Evolutionary conservation across 2,113 vertebrate species (phyloP).

Genomic region (Taxidea taxus): DNA sequence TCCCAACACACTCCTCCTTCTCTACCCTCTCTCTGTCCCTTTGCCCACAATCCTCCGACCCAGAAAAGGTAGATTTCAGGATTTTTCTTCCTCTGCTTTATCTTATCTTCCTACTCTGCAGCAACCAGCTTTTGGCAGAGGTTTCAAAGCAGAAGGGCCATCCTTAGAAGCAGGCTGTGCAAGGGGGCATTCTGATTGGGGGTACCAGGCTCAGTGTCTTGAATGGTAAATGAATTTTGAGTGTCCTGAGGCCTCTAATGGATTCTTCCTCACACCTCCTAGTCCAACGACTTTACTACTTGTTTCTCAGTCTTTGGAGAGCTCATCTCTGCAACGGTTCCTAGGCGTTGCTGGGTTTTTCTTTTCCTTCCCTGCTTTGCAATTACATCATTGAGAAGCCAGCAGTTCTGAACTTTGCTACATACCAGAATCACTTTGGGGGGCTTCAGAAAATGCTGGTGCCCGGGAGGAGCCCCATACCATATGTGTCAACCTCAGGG

Average conservation of each 20-base stretch:
- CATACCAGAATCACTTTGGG: background rate
- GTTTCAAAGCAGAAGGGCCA: background rate
- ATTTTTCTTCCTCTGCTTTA: background rate
- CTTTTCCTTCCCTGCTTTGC: background rate
- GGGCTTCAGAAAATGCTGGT: background rate
- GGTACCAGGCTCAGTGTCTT: fast-evolving
- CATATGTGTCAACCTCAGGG: background rate
- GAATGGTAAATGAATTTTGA: background rate
- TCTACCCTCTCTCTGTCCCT: background rate
- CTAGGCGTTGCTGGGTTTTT: fast-evolving
- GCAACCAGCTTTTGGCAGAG: background rate
- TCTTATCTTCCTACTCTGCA: background rate
- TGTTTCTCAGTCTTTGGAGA: background rate
- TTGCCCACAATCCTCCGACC: background rate
- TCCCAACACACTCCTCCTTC: background rate
- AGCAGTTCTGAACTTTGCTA: background rate
- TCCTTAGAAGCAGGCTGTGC: background rate
- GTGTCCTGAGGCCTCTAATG: background rate
- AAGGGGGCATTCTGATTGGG: background rate
- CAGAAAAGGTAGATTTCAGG: background rate
- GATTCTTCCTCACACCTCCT: background rate
- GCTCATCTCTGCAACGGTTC: background rate
- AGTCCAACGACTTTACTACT: background rate
- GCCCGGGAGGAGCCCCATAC: background rate
- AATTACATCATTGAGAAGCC: background rate